Base-by-base conservation (phyloP, 2,888 invertebrate genomes). In the Plemyria rubiginata region DNA sequence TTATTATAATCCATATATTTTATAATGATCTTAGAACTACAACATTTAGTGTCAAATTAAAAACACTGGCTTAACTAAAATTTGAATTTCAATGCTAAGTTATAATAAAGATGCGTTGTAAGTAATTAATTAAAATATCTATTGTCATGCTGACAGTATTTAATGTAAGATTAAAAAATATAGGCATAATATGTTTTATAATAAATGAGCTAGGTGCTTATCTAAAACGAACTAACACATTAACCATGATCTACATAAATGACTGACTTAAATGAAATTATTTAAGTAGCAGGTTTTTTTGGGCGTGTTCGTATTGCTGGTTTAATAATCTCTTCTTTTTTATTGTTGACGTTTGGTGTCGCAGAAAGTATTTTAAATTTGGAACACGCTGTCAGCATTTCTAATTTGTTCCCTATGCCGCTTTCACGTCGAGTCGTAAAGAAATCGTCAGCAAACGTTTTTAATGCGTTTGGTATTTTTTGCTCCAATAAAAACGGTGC, bases 401-500 rank as follows among this genome's bases (percentile, higher is more conserved):
- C 60, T 61, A 58, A 50, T 65, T 55, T 66, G 55, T 62, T 62
- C 64, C 58, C 55, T 53, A 64, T 66, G 58, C 58, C 45, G 58
- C 69, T 70, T 67, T 71, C 71, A 67, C 71, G 60, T 59, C 50
- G 55, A 49, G 48, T 70, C 67, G 64, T 70, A 70, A 68, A 71
- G 65, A 67, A 70, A 71, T 70, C 65, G 68, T 53, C 70, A 67
- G 62, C 82, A 78, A 82, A 81, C 81, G 79, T 79, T 80, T 70
- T 76, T 78, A 81, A 82, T 78, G 75, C 70, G 72, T 78, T 73
- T 67, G 48, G 38, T n/a, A 69, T 85, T 90, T 91, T 90, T 90
- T 89, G 87, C 85, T 75, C 78, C 81, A 90, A 87, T 90, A 90
- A 88, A 87, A 76, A 73, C 67, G 71, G 70, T 72, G 69, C 77